These are phyloP conservation scores for Pseudotriccus pelzelni DNA, from an alignment of 2,797 vertebrate species.

Conservation along the genomic window DNA sequence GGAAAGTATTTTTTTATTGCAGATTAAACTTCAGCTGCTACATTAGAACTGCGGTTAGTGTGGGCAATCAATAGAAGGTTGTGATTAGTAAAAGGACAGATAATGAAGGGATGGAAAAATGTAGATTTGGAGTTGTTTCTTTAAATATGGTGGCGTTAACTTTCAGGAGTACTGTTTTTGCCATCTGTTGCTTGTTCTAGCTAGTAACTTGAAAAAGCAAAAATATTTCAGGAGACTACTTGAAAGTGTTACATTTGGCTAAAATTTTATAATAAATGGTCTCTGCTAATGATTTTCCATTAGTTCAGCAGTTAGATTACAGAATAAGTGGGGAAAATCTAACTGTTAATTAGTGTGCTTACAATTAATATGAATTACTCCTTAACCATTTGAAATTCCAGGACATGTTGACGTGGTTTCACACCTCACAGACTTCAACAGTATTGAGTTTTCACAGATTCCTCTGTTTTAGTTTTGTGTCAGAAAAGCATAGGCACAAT, in stretches of 20 bases:
- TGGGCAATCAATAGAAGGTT: not conserved
- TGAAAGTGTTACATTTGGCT: not conserved
- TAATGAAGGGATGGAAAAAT: not conserved
- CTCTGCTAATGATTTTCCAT: not conserved
- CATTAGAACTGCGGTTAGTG: not conserved
- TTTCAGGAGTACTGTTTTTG: not conserved
- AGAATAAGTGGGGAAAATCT: not conserved
- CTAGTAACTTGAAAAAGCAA: not conserved
- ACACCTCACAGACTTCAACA: not conserved
- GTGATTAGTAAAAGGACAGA: not conserved
- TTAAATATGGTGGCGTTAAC: not conserved
- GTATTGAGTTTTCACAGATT: not conserved
- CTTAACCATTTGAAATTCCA: not conserved
- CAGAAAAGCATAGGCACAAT: not conserved
- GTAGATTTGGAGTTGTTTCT: not conserved
- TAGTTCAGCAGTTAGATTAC: not conserved
- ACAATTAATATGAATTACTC: not conserved
- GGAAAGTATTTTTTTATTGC: not conserved
- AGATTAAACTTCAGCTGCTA: not conserved
- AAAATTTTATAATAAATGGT: not conserved
- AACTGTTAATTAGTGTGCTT: not conserved
- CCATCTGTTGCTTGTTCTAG: not conserved
- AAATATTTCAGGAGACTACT: not conserved
- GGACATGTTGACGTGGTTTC: not conserved
- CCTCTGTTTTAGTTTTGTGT: not conserved